Evolutionary conservation across 2,113 vertebrate species (phyloP), one percentile per base, ranked within the genome.

Genomic region (Onychostoma macrolepis): DNA sequence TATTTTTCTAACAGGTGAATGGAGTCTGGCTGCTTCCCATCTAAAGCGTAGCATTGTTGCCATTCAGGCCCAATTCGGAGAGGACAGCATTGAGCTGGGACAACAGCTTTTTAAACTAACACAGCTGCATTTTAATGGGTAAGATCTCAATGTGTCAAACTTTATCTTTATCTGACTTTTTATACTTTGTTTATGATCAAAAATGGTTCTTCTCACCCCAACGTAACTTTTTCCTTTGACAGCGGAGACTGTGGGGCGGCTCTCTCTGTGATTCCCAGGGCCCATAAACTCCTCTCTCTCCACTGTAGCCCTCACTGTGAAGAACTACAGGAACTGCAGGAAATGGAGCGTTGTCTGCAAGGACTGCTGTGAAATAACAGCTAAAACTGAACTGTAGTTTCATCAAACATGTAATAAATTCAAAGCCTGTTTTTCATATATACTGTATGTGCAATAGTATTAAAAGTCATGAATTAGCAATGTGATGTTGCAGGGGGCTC

Each of bases 71-170:
- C 96, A 95, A 90, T 97, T 96, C 0, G 98, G 98, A 53, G 92
- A 96, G 8, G 94, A 96, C 88, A 99, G 98, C 63, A 74, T 97
- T 38, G 98, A 99, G 94, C 90, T 94, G 45, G 97, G 96, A 58
- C 96, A 92, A 19, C 97, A 99, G 75, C 96, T 99, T 87, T 97
- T 98, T 94, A 99, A 99, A 91, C 92, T 99, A 92, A 95, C 96
- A 81, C 97, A 99, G 87, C 91, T 99, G 45, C 95, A 98, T 90
- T 99, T 99, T 91, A 99, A 97, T 26, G 97, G 97, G 98, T 99
- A 91, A 95, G 90, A 41, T 4, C 17, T 33, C 0, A 28, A 26
- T 12, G 6, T 56, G 17, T 30, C n/a, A 26, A 17, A 41, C 38
- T 63, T 19, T 15, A 24, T n/a, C 24, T 11, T 24, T 2, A 63